Evolutionary conservation across 2,888 invertebrate genomes (phyloP), one percentile per base, ranked within the genome.

Genomic region (Dryobota labecula): DNA sequence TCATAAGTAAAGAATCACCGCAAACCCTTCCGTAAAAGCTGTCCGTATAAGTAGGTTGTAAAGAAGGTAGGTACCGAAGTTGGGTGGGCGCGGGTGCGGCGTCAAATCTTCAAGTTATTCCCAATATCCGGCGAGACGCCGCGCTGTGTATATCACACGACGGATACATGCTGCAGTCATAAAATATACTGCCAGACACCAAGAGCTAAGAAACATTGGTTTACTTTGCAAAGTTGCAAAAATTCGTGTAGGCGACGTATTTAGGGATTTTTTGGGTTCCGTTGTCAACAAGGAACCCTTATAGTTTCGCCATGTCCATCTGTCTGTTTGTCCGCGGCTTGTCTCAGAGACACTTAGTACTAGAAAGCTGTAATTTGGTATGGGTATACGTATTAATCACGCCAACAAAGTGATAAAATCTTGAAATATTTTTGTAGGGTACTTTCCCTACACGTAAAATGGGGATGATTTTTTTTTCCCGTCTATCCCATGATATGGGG

Each of bases 81-180:
- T 24, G 51, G 63, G 43, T 43, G 57, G 65, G 73, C 69, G 78
- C 76, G 80, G 72, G 71, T 74, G 69, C 69, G 80, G 71, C 87
- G 86, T 90, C 89, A 92, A 89, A 88, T 90, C 87, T 89, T 89
- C 88, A 87, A 91, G 90, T 90, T 90, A 92, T 91, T 91, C 89
- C 90, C 92, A 90, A 89, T 90, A 89, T 91, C 90, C 91, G 90
- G 82, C 82, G 84, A 84, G 84, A 81, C 84, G 85, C 82, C 78
- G 71, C 76, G 84, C 76, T 61, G 78, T 80, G 78, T 87, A 84
- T 80, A 84, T 84, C 87, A 86, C 86, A 63, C 86, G 78, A 54
- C 73, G 82, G 79, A 86, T 87, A 84, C 80, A 83, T 78, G 70
- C 70, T 81, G 84, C 81, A 84, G 87, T 86, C 86, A 90, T 92